These are phyloP conservation scores for Musca vetustissima DNA, from an alignment of 1,140 invertebrate genomes.

Conservation along the genomic window DNA sequence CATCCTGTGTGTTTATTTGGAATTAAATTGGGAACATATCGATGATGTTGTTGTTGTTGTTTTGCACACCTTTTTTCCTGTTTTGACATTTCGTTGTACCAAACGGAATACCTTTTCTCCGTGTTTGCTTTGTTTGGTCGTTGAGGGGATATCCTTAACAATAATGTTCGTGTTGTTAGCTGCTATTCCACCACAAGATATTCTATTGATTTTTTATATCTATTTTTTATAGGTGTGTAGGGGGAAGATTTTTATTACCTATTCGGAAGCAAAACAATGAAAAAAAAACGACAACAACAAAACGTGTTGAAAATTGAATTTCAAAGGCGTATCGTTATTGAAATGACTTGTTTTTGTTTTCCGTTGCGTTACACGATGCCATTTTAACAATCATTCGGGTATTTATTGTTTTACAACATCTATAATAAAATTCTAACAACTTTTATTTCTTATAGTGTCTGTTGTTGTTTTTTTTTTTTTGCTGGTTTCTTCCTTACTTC, in stretches of 20 bases:
- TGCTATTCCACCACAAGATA: background rate
- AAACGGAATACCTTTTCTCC: background rate
- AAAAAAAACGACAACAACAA: no score
- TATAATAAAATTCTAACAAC: slow-evolving; percentile 28
- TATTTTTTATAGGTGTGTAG: background rate
- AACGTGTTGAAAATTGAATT: slow-evolving; percentile 31
- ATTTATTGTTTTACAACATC: slow-evolving; percentile 36
- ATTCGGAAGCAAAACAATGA: background rate
- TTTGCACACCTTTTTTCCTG: slow-evolving; percentile 22
- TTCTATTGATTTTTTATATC: slow-evolving; percentile 14
- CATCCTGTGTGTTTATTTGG: background rate
- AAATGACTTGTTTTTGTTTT: slow-evolving; percentile 12
- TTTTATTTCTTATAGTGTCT: background rate
- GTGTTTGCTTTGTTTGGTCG: background rate
- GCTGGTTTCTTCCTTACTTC: background rate
- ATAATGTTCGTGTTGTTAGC: background rate
- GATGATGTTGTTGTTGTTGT: background rate
- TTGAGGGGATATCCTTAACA: slow-evolving; percentile 5
- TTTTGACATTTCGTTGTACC: background rate
- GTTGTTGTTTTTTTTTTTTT: background rate
- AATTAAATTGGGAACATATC: background rate
- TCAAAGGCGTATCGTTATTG: slow-evolving; percentile 28
- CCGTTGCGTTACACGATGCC: background rate
- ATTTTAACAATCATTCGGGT: slow-evolving; percentile 29
- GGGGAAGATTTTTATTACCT: background rate